phyloP scores from a whole-genome alignment of 2,888 invertebrate species.

The Rotaria macrura region DNA sequence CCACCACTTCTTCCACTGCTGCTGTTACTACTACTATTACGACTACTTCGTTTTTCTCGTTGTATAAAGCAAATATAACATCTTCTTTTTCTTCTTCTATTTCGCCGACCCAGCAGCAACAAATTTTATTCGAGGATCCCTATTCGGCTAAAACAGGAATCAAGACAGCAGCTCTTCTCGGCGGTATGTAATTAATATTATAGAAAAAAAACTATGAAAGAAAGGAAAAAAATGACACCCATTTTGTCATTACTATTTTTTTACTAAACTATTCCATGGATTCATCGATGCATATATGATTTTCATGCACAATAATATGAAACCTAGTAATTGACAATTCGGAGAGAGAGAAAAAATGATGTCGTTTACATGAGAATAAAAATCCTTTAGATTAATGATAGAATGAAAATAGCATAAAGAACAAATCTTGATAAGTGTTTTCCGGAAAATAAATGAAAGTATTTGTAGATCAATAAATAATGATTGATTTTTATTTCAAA shows the following conservation, averaged over 20 bases:
- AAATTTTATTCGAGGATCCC: not conserved
- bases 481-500: not conserved
- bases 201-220: not conserved
- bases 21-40: not conserved
- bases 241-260: not conserved
- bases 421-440: not conserved
- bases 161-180: conserved; percentile 5
- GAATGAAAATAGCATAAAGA: not conserved
- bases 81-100: not conserved
- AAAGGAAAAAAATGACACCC: not conserved
- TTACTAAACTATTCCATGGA: not conserved
- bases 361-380: not conserved
- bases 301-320: not conserved
- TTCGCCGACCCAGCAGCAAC: not conserved
- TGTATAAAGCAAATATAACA: not conserved
- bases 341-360: not conserved
- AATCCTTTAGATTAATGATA: not conserved
- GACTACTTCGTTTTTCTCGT: not conserved
- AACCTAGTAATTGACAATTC: not conserved
- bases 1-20: not conserved
- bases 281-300: not conserved
- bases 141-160: conserved; percentile 19
- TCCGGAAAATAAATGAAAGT: not conserved
- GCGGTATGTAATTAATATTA: conserved; percentile 7
- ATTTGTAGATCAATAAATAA: not conserved